Conservation (phyloP, 2,797 vertebrate genomes). For the Malurus leucopterus region DNA sequence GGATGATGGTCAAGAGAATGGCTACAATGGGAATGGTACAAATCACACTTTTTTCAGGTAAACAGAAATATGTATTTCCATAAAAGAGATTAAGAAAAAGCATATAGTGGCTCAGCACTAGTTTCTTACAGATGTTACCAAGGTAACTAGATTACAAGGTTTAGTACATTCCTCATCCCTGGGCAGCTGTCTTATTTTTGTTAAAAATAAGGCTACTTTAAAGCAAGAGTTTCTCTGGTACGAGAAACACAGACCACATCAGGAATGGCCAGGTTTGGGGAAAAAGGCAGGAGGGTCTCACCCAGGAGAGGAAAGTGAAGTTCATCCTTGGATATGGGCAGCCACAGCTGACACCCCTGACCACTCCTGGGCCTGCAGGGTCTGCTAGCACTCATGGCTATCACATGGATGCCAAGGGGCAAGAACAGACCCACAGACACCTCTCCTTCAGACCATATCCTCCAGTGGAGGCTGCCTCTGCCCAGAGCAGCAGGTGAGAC, state of each 20-base stretch:
- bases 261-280: background rate
- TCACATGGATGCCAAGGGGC: background rate
- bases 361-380: no score
- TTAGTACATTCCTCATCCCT: slow-evolving; percentile 48
- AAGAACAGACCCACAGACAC: background rate
- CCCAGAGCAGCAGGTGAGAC: no score
- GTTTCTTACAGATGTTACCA: slow-evolving; percentile 64
- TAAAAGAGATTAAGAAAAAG: slow-evolving; percentile 37
- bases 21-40: background rate
- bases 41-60: background rate
- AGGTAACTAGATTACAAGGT: slow-evolving; percentile 64
- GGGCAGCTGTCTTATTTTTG: slow-evolving; percentile 34
- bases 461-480: background rate
- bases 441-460: accelerated
- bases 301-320: background rate
- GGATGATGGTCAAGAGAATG: background rate
- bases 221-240: background rate
- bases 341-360: no score
- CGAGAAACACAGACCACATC: background rate
- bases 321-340: accelerated
- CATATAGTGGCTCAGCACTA: slow-evolving; percentile 5
- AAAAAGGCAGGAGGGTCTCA: background rate
- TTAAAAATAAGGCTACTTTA: background rate
- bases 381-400: background rate
- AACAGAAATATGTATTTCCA: slow-evolving; percentile 35